phyloP scores from a whole-genome alignment of 2,113 vertebrate species.

The Lipophrys pholis region DNA sequence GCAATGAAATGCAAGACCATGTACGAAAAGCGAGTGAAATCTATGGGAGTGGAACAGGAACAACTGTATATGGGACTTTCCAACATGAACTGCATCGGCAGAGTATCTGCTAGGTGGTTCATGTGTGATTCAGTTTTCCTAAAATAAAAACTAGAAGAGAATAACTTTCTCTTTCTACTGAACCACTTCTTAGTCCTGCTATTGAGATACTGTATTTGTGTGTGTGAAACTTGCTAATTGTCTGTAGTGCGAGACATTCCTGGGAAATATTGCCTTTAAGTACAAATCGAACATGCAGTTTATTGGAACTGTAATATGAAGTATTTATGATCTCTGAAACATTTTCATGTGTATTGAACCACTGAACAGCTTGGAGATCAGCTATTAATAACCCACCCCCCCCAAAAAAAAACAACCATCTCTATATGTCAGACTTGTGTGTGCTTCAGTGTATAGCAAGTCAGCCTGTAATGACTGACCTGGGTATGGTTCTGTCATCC shows the following conservation, averaged over 20 bases:
- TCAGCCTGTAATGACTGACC: constrained; percentile 78
- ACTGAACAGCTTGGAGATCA: neutral
- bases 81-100: neutral
- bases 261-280: neutral
- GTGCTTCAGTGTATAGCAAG: constrained; percentile 63
- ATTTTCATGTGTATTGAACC: neutral
- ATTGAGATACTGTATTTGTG: neutral
- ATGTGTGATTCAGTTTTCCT: neutral
- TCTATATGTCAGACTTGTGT: constrained; percentile 14
- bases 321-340: neutral
- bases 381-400: neutral
- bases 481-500: constrained; percentile 60
- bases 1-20: too few species aligned
- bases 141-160: neutral
- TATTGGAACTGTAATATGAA: too few species aligned
- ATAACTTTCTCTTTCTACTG: neutral
- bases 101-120: neutral
- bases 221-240: neutral
- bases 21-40: too few species aligned
- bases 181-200: neutral
- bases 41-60: too few species aligned
- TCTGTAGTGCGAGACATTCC: too few species aligned
- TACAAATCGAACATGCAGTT: neutral
- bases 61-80: neutral
- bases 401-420: neutral